These are phyloP conservation scores for Habropoda laboriosa DNA, from an alignment of 1,140 invertebrate genomes.

Conservation along the genomic window DNA sequence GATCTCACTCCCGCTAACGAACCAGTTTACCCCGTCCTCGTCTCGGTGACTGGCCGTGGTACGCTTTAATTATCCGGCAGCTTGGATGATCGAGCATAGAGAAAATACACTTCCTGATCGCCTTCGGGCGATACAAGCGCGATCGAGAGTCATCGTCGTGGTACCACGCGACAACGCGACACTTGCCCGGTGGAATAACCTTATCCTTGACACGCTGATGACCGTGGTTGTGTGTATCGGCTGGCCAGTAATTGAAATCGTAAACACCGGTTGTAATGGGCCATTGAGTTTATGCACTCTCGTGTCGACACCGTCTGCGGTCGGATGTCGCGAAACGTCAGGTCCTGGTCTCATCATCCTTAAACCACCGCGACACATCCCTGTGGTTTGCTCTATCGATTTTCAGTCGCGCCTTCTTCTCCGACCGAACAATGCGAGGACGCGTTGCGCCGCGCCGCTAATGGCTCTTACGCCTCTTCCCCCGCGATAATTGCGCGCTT, in stretches of 20 bases:
- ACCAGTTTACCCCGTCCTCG: conserved; percentile 37
- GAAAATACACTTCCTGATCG: conserved; percentile 27
- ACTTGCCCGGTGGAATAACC: conserved; percentile 20
- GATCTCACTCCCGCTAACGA: conserved; percentile 48
- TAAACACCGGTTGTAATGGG: conserved; percentile 64
- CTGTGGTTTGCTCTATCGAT: conserved; percentile 54
- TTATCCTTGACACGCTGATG: conserved; percentile 38
- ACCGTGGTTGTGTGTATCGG: conserved; percentile 40
- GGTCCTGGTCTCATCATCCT: conserved; percentile 50
- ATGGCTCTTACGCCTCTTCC: neutral
- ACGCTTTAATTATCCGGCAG: conserved; percentile 43
- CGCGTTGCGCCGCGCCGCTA: neutral
- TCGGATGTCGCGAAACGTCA: conserved; percentile 28
- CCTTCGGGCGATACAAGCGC: neutral
- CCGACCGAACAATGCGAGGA: too few species aligned
- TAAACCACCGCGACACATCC: conserved; percentile 47
- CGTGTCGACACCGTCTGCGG: conserved; percentile 64
- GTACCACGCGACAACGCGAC: neutral
- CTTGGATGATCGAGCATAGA: conserved; percentile 33
- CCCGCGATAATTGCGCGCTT: neutral
- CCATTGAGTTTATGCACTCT: conserved; percentile 58
- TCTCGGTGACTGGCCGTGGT: neutral
- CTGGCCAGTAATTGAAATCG: conserved; percentile 65
- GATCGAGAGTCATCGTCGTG: neutral
- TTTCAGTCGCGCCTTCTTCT: neutral